phyloP scores from a whole-genome alignment of 2,113 vertebrate species.

The Aphyosemion australe region DNA sequence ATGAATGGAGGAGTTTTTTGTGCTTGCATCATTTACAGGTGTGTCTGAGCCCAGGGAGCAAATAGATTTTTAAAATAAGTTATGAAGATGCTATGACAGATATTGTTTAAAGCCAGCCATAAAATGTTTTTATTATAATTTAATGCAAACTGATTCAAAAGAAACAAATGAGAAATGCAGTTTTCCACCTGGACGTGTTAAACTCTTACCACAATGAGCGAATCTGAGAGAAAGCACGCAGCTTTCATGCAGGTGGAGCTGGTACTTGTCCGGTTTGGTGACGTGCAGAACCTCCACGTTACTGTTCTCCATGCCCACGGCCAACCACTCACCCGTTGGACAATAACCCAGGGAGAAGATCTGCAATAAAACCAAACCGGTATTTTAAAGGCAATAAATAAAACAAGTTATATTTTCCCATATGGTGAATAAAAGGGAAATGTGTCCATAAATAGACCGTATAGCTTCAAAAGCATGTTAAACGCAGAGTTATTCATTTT shows the following conservation, averaged over 20 bases:
- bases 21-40: too few species aligned
- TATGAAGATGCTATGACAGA: too few species aligned
- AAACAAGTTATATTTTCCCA: neutral
- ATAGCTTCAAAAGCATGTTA: slow-evolving; percentile 1
- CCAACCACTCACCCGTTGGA: slow-evolving; percentile 95
- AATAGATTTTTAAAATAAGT: too few species aligned
- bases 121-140: too few species aligned
- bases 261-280: slow-evolving; percentile 96
- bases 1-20: too few species aligned
- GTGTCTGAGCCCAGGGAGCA: too few species aligned
- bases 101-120: too few species aligned
- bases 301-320: slow-evolving; percentile 98
- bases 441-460: neutral
- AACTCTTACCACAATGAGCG: slow-evolving; percentile 88
- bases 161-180: neutral
- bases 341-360: slow-evolving; percentile 97
- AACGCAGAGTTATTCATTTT: slow-evolving; percentile 2
- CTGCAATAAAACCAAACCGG: slow-evolving; percentile 65
- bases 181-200: too few species aligned
- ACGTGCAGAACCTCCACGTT: slow-evolving; percentile 95
- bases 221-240: slow-evolving; percentile 97
- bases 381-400: neutral
- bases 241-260: slow-evolving; percentile 97
- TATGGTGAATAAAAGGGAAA: neutral
- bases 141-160: too few species aligned